A percentile compares a stretch with the other conserved stretches of the same genome.
Evolutionary conservation across 2,113 vertebrate species (phyloP).

Genomic region (Spea bombifrons): DNA sequence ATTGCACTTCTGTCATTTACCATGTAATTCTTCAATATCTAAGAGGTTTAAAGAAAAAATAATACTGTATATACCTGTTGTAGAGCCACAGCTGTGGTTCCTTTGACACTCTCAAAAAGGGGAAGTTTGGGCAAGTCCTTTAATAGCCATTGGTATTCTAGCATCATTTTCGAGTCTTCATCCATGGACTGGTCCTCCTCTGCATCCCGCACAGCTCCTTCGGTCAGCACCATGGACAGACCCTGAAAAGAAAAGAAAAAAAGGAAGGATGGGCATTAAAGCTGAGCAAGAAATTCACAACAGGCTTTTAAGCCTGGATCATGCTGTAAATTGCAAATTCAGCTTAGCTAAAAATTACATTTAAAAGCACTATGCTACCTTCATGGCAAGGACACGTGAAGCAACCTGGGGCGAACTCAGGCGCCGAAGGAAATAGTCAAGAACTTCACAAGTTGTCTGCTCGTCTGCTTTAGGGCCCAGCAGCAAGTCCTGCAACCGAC

Average conservation of each 20-base stretch:
- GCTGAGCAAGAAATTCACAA: too few species aligned
- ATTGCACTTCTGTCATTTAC: too few species aligned
- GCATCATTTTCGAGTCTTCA: conserved; percentile 84
- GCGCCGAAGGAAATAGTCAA: conserved; percentile 94
- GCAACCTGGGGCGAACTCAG: conserved; percentile 94
- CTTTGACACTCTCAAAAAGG: conserved; percentile 84
- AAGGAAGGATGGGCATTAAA: too few species aligned
- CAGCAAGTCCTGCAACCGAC: conserved; percentile 90
- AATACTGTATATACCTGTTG: conserved; percentile 76
- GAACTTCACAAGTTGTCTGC: conserved; percentile 92
- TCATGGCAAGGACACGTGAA: conserved; percentile 91
- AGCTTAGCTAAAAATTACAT: too few species aligned
- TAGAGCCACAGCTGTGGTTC: conserved; percentile 83
- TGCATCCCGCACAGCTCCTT: conserved; percentile 80
- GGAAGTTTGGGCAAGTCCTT: conserved; percentile 88
- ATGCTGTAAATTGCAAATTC: too few species aligned
- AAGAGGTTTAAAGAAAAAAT: not conserved
- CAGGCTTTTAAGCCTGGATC: too few species aligned
- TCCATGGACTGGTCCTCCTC: conserved; percentile 91
- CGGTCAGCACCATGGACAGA: conserved; percentile 86
- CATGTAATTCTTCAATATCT: too few species aligned
- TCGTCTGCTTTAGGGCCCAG: conserved; percentile 91
- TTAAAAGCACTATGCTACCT: conserved; percentile 66
- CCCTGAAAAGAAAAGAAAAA: conserved; percentile 66
- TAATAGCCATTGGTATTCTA: conserved; percentile 90